Conservation (phyloP, 2,888 invertebrate genomes). For the Trachelus tabidus region DNA sequence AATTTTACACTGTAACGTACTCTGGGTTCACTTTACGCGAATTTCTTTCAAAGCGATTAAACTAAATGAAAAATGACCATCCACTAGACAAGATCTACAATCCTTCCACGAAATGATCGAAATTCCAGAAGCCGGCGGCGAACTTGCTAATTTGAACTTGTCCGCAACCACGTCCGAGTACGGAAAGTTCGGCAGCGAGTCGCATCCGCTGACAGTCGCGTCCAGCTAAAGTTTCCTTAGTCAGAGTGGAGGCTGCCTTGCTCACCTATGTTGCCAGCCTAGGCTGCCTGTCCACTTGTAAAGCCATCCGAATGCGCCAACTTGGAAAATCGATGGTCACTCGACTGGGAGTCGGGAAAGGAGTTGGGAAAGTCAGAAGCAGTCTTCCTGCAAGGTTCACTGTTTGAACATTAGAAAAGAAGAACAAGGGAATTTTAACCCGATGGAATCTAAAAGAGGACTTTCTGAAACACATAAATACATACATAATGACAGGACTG, state of each 20-base stretch:
- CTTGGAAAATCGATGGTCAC: neutral
- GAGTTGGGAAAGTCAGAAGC: neutral
- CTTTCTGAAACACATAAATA: neutral
- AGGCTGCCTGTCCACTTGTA: neutral
- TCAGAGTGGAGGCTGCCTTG: neutral
- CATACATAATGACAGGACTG: neutral
- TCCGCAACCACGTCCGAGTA: constrained; percentile 36
- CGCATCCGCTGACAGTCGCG: neutral
- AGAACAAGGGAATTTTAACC: neutral
- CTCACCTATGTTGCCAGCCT: neutral
- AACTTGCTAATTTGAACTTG: constrained; percentile 20
- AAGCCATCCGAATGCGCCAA: constrained; percentile 20
- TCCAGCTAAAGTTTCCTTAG: neutral
- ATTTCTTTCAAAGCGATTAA: neutral
- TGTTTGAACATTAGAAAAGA: neutral
- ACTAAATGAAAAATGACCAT: neutral
- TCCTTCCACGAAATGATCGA: constrained; percentile 31
- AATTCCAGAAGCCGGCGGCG: constrained; percentile 47
- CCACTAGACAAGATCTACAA: neutral
- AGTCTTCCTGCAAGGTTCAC: neutral
- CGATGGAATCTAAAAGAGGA: neutral
- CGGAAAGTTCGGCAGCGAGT: constrained; percentile 10
- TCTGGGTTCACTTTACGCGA: neutral
- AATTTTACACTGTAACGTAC: neutral
- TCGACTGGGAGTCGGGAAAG: neutral